Evolutionary conservation across 64 coral and sea anemone genomes (phyloP).

Genomic region (Acropora tenuis): DNA sequence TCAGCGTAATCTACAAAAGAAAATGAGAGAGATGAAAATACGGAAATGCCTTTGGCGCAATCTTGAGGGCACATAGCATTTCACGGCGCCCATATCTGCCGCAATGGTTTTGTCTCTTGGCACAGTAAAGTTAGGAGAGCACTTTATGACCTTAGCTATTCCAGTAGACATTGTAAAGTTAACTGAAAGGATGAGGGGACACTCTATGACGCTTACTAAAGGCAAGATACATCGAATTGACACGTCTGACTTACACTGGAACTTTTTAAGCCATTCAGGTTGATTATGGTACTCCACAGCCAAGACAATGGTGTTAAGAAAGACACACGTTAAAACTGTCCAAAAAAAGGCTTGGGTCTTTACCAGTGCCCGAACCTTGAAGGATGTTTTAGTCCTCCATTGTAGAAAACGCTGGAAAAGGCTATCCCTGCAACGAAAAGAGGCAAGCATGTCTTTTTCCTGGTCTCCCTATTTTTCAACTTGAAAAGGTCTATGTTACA

Average conservation of each 20-base stretch:
- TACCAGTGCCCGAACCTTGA: slow-evolving; percentile 64
- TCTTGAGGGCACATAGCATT: background rate
- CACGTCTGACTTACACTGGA: slow-evolving; percentile 66
- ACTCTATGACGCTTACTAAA: too few species aligned
- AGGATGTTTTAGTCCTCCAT: slow-evolving; percentile 45
- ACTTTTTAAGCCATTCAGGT: slow-evolving; percentile 42
- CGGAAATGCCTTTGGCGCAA: background rate
- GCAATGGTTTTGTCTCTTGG: too few species aligned
- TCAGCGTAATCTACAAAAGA: slow-evolving; percentile 77
- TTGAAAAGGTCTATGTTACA: too few species aligned
- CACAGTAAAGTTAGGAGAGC: too few species aligned
- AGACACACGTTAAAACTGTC: slow-evolving; percentile 89
- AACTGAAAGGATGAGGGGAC: too few species aligned
- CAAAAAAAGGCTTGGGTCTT: slow-evolving; percentile 92
- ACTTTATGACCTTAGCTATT: too few species aligned
- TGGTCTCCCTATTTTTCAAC: too few species aligned
- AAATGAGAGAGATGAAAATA: background rate
- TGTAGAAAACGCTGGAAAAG: slow-evolving; percentile 44
- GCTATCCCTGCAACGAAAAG: slow-evolving; percentile 47
- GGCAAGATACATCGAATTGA: background rate
- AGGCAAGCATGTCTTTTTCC: background rate
- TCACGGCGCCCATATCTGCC: too few species aligned
- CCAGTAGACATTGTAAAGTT: too few species aligned
- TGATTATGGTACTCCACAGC: slow-evolving; percentile 80
- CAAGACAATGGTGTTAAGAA: slow-evolving; percentile 88